phyloP scores from a whole-genome alignment of 2,113 vertebrate species.

The Macquaria australasica region DNA sequence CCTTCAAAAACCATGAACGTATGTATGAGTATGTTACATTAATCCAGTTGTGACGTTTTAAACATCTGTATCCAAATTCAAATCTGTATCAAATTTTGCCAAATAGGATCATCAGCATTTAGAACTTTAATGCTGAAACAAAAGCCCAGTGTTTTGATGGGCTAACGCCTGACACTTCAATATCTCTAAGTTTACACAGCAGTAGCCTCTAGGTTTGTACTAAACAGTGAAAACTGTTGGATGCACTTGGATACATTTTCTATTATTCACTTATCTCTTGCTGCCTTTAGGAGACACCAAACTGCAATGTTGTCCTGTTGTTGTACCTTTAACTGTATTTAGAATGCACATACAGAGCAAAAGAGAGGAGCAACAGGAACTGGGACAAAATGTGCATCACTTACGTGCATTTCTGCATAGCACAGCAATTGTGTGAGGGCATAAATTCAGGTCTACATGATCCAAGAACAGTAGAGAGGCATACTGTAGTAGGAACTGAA shows the following conservation, averaged over 20 bases:
- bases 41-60: constrained; percentile 16
- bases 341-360: not conserved
- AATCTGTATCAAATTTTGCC: not conserved
- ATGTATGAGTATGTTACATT: not conserved
- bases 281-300: not conserved
- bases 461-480: not conserved
- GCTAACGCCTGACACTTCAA: not conserved
- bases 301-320: not conserved
- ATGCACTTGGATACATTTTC: not conserved
- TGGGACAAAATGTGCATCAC: not conserved
- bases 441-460: not conserved
- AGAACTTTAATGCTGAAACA: not conserved
- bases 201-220: not conserved
- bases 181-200: not conserved
- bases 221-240: not conserved
- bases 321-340: not conserved
- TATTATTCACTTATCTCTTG: not conserved
- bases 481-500: not conserved
- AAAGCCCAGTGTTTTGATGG: not conserved
- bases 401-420: not conserved
- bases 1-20: not conserved
- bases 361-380: not conserved
- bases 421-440: not conserved
- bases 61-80: constrained; percentile 42
- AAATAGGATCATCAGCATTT: not conserved